Conservation (phyloP, 2,797 vertebrate genomes). For the Zalophus californianus region DNA sequence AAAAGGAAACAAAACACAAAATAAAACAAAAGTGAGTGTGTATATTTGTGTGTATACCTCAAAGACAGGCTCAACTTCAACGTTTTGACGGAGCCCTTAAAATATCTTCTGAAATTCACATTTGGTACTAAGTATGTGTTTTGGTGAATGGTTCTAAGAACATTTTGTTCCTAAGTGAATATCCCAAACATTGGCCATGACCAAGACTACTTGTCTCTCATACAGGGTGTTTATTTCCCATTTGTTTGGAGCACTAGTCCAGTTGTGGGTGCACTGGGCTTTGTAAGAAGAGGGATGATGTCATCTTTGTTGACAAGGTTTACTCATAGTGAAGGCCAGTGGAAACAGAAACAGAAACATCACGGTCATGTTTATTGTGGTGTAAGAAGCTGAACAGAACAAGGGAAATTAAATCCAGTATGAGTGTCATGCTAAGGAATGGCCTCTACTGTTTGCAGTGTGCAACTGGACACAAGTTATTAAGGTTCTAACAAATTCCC, state of each 20-base stretch:
- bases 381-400: not conserved
- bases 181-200: fast-evolving
- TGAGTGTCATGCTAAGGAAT: fast-evolving
- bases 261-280: not conserved
- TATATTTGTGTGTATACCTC: not conserved
- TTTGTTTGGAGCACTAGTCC: not conserved
- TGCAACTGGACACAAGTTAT: not conserved
- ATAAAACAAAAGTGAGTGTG: not conserved
- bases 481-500: not conserved
- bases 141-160: not conserved
- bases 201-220: not conserved
- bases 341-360: not conserved
- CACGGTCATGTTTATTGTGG: not conserved
- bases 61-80: no score
- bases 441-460: fast-evolving
- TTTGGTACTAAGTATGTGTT: fast-evolving
- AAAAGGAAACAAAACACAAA: not conserved
- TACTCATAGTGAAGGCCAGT: not conserved
- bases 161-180: not conserved
- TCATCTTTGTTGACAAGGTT: not conserved
- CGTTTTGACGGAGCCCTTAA: not conserved
- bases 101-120: not conserved
- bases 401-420: not conserved
- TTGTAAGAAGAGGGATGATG: not conserved
- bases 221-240: not conserved